Percentiles rank a stretch among this genome's conserved stretches.
These are phyloP conservation scores for Lutraria lutraria DNA, from an alignment of 2,888 invertebrate species.

Conservation along the genomic window DNA sequence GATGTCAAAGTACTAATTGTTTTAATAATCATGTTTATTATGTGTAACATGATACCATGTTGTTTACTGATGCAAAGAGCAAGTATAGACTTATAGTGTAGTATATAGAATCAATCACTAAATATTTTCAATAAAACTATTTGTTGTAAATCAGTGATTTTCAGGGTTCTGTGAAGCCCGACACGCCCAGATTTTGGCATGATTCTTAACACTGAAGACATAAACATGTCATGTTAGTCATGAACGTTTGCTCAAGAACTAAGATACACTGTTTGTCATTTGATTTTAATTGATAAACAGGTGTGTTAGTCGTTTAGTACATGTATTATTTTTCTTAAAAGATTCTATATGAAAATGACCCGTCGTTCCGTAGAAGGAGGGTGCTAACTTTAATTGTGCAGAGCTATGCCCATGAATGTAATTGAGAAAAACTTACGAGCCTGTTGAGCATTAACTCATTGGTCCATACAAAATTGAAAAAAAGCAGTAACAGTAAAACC, in stretches of 20 bases:
- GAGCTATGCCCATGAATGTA: too few relatives aligned
- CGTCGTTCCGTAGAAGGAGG: too few relatives aligned
- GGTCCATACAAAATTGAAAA: too few relatives aligned
- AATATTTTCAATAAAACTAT: not conserved
- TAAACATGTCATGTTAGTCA: not conserved
- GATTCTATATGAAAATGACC: too few relatives aligned
- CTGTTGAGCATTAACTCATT: too few relatives aligned
- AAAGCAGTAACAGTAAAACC: too few relatives aligned
- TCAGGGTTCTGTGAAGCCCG: not conserved
- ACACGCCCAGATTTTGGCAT: not conserved
- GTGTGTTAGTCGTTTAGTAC: too few relatives aligned
- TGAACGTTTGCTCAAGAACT: not conserved
- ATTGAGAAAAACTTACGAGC: too few relatives aligned
- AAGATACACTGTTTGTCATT: not conserved
- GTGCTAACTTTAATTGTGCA: too few relatives aligned
- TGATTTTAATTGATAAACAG: not conserved
- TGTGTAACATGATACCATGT: not conserved
- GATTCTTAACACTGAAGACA: not conserved
- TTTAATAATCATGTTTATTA: too few relatives aligned
- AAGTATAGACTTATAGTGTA: not conserved
- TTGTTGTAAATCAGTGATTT: not conserved
- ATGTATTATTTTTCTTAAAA: too few relatives aligned
- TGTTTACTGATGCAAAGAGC: not conserved
- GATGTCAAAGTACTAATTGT: too few relatives aligned
- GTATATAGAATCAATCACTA: not conserved